A percentile compares a stretch with the other conserved stretches of the same genome.
phyloP scores from a whole-genome alignment of 2,113 vertebrate species.

The Otus sunia region DNA sequence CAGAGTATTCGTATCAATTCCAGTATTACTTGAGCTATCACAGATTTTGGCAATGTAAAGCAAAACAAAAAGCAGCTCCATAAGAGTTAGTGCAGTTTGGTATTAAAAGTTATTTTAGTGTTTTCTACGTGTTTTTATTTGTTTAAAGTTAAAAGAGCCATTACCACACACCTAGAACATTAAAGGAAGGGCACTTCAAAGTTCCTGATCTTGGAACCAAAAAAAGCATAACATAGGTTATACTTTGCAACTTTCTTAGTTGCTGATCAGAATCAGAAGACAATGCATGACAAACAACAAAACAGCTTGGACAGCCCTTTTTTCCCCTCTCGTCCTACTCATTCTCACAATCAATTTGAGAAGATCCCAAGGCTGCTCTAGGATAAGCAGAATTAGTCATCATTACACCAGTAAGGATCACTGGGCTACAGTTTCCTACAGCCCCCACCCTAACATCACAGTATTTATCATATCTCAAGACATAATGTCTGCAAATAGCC shows the following conservation, averaged over 20 bases:
- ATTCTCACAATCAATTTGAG: neutral
- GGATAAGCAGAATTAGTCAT: neutral
- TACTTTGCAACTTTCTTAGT: neutral
- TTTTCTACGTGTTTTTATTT: neutral
- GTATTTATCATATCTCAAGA: neutral
- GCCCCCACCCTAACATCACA: neutral
- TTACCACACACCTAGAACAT: neutral
- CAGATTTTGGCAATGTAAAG: neutral
- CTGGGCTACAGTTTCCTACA: neutral
- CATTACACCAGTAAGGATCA: neutral
- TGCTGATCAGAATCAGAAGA: neutral
- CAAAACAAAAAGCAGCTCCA: neutral
- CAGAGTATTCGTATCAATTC: neutral
- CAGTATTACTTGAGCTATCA: neutral
- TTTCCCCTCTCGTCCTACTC: neutral
- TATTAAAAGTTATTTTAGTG: neutral
- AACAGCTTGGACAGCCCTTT: neutral
- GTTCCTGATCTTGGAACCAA: neutral
- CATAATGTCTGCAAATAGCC: neutral
- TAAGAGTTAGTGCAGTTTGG: neutral
- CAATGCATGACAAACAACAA: neutral
- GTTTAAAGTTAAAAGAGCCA: neutral
- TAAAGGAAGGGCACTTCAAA: neutral
- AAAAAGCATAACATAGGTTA: neutral
- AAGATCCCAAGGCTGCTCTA: neutral